phyloP scores from a whole-genome alignment of 2,797 vertebrate species.

The Emydoidea blandingii region DNA sequence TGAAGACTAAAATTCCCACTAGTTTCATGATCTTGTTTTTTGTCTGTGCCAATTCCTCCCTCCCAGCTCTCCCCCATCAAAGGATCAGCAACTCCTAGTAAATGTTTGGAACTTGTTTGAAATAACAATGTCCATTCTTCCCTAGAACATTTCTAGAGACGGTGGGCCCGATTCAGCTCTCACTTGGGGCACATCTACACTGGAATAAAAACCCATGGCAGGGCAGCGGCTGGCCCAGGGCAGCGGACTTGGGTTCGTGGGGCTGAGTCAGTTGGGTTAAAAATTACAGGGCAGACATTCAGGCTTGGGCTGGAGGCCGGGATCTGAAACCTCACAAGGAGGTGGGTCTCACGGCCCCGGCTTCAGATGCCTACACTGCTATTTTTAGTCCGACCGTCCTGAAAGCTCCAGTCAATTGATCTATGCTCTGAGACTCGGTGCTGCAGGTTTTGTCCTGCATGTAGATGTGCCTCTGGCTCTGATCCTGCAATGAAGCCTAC shows the following conservation, averaged over 20 bases:
- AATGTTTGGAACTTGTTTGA: neutral
- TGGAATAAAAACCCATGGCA: neutral
- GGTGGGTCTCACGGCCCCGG: neutral
- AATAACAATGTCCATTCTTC: neutral
- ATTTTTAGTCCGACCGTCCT: neutral
- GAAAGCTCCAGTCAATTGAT: too few species aligned
- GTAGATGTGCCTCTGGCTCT: neutral
- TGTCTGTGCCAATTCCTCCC: too few species aligned
- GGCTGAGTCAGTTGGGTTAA: neutral
- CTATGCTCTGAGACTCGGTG: too few species aligned
- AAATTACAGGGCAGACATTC: neutral
- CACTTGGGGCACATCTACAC: neutral
- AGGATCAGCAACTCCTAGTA: neutral
- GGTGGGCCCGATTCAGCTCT: neutral
- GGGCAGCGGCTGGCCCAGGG: neutral
- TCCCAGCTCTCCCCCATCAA: neutral
- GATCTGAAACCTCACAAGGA: neutral
- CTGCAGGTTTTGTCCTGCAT: too few species aligned
- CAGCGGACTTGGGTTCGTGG: neutral
- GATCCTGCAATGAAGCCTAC: neutral
- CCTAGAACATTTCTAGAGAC: neutral
- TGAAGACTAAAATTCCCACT: neutral
- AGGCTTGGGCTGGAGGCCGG: neutral
- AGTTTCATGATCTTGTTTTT: neutral
- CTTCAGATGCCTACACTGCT: neutral